These are phyloP conservation scores for Centropristis striata DNA, from an alignment of 2,113 vertebrate genomes.

Conservation along the genomic window DNA sequence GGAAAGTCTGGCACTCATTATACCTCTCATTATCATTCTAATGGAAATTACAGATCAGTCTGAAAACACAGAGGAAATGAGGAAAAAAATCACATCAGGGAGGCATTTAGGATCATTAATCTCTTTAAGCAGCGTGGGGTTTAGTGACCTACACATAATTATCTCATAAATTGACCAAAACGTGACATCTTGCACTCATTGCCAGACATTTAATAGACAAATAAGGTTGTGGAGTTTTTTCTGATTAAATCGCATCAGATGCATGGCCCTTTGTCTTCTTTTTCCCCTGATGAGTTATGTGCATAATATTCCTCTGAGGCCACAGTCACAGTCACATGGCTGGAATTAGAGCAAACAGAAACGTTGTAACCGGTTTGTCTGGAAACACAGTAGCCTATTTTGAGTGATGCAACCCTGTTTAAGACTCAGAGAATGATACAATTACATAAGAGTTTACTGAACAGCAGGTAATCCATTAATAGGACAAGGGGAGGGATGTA, in stretches of 20 bases:
- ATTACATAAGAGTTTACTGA: constrained; percentile 68
- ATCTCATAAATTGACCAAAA: constrained; percentile 26
- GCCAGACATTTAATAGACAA: neutral
- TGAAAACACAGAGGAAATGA: neutral
- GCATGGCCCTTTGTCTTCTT: constrained; percentile 14
- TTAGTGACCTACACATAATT: constrained; percentile 32
- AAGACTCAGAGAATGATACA: constrained; percentile 46
- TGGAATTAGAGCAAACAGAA: constrained; percentile 61
- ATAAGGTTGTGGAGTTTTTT: neutral
- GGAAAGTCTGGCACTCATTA: constrained; percentile 41
- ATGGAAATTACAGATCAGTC: constrained; percentile 32
- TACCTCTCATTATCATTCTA: constrained; percentile 44
- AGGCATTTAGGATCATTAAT: constrained; percentile 25
- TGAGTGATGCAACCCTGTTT: constrained; percentile 51
- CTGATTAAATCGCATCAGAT: constrained; percentile 10
- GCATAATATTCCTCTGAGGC: constrained; percentile 24
- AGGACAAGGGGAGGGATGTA: constrained; percentile 42
- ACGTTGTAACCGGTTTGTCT: constrained; percentile 74
- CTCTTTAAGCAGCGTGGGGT: constrained; percentile 10
- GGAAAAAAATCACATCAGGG: neutral
- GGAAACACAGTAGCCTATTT: constrained; percentile 74
- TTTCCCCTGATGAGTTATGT: constrained; percentile 21
- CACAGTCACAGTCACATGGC: constrained; percentile 53
- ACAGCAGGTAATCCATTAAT: constrained; percentile 55
- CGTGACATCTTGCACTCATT: neutral